Evolutionary conservation across 1,140 invertebrate species (phyloP).

Genomic region (Drosophila pandora): DNA sequence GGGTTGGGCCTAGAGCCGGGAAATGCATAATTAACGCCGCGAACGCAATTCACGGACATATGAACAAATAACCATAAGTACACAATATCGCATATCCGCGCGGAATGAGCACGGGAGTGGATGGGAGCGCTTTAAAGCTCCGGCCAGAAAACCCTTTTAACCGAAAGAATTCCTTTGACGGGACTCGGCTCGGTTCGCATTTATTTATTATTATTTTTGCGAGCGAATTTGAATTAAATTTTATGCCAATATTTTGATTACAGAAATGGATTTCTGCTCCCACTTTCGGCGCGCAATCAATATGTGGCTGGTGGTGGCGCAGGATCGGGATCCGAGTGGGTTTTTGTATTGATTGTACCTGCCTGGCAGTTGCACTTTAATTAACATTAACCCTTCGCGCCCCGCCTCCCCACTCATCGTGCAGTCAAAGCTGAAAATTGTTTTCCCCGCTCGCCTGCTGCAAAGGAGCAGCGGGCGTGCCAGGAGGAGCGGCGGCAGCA

Average conservation of each 20-base stretch:
- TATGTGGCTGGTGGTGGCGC: neutral
- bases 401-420: slow-evolving; percentile 1
- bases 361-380: slow-evolving; percentile 49
- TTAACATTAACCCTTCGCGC: slow-evolving; percentile 63
- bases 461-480: slow-evolving; percentile 21
- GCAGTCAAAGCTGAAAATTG: slow-evolving; percentile 60
- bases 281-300: slow-evolving; percentile 15
- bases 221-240: slow-evolving; percentile 25
- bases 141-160: neutral
- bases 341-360: slow-evolving; percentile 9
- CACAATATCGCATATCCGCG: slow-evolving; percentile 13
- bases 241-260: slow-evolving; percentile 35
- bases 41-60: slow-evolving; percentile 12
- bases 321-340: neutral
- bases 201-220: neutral
- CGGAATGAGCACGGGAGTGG: neutral
- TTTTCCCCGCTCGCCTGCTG: slow-evolving; percentile 37
- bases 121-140: neutral
- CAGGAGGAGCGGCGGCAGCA: neutral
- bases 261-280: slow-evolving; percentile 27
- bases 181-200: neutral
- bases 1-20: neutral
- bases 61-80: slow-evolving; percentile 3
- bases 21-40: slow-evolving; percentile 37
- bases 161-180: neutral